Base-by-base conservation (phyloP, 2,113 vertebrate genomes). In the Ceyx margarethae region DNA sequence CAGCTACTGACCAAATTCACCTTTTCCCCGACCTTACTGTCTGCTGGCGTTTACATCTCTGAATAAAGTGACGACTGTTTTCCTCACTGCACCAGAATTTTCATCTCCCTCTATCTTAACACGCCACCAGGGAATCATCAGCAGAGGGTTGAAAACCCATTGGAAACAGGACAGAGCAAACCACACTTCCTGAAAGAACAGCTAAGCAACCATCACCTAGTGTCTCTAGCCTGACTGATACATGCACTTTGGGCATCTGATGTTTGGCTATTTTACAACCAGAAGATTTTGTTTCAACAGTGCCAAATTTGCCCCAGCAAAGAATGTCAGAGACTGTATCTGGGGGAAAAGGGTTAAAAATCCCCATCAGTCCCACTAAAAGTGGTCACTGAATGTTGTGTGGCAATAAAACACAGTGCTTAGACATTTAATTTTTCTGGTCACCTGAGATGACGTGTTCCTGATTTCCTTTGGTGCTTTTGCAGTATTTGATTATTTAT, bases 401-500 rank as follows among this genome's bases (percentile, higher is more conserved):
- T 42, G 21, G 25, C 40, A 64, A 20, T 43, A 65, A 65, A 62
- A 43, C 11, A 60, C 21, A 26, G 7, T 10, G 33, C 64, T 91
- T 50, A 43, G 67, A 40, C 43, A 75, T 40, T 85, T n/a, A 31
- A 33, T 10, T 21, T 40, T 43, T 80, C 76, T 43, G 31, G 21
- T 86, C 81, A 78, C 73, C 79, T 78, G 68, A 73, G 56, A 81
- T 1, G 6, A 85, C 12, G 28, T 29, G 21, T 80, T 77, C 42
- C 31, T 81, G 37, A 9, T 82, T 93, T 91, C 72, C 81, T 56
- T 71, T 2, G 7, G 37, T 56, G 46, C 43, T 91, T 81, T 65
- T 65, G 12, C 35, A 74, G 58, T 76, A 48, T 87, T 96, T 92
- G 67, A 96, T 87, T 94, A 95, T 95, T 93, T 91, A 95, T 87